Evolutionary conservation across 2,113 vertebrate species (phyloP), one percentile per base, ranked within the genome.

Genomic region (Halcyon malimbica): DNA sequence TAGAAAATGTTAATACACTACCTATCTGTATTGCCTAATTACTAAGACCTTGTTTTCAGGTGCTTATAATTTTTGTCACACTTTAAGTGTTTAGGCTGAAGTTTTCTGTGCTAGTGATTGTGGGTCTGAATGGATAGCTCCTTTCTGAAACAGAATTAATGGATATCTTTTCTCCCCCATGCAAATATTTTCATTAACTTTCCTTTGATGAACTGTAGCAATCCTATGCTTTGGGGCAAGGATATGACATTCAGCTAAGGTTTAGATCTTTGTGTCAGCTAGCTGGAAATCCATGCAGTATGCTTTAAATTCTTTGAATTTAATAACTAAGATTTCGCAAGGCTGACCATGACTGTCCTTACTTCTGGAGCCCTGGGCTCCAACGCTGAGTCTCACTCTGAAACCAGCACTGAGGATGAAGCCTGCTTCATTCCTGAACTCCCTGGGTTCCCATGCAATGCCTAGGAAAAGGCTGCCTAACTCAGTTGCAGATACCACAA

Each of bases 81-180:
- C 8, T 42, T 76, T 3, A 83, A 26, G 33, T 64, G 2, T 35
- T 76, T 28, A 51, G 33, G 54, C 31, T 83, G 35, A 62, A 42
- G 20, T 68, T 78, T 68, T 68, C 59, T 8, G 1, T 59, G 46
- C n/a, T 76, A 28, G 35, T 78, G n/a, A 18, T 44, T 37, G 5
- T n/a, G 42, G 13, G 8, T 75, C 74, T 50, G 62, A 53, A 50
- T 0, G 2, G 14, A 28, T 1, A 6, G 15, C 31, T 59, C 4
- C 21, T 50, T 83, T 93, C 62, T 87, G 73, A 80, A 87, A 28
- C 3, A 33, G 16, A 76, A 46, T 41, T 83, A 26, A 29, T 80
- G 19, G 64, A 2, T 71, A 33, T 51, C 6, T 90, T 81, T 16
- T 60, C 14, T 74, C 25, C 1, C 2, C 19, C 6, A 12, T 28